A percentile compares a stretch with the other conserved stretches of the same genome.
Evolutionary conservation across 2,797 vertebrate genomes (phyloP).

Genomic region (Enteromius radiatus): DNA sequence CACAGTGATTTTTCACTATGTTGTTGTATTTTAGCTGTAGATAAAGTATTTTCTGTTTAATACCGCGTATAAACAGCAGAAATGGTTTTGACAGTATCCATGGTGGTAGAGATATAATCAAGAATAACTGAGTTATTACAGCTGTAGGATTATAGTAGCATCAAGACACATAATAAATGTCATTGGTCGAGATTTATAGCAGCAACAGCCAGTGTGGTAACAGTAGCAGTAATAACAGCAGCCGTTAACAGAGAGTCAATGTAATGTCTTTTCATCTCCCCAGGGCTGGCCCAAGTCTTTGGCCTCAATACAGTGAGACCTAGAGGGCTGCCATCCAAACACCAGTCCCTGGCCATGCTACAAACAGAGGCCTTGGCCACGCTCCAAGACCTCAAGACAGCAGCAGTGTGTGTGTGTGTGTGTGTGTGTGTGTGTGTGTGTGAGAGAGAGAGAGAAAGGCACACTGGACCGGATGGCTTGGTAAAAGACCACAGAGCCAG

Average conservation of each 20-base stretch:
- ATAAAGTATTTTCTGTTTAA: neutral
- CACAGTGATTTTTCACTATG: neutral
- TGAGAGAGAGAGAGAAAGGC: slow-evolving; percentile 8
- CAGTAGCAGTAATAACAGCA: slow-evolving; percentile 10
- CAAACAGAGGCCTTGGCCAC: slow-evolving; percentile 40
- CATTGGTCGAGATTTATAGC: neutral
- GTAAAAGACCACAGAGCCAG: slow-evolving; percentile 48
- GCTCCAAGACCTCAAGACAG: slow-evolving; percentile 47
- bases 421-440: neutral
- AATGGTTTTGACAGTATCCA: neutral
- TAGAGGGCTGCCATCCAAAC: slow-evolving; percentile 55
- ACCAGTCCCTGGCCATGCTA: slow-evolving; percentile 56
- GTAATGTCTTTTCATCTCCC: slow-evolving; percentile 43
- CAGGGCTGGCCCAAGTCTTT: slow-evolving; percentile 44
- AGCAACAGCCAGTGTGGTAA: slow-evolving; percentile 1
- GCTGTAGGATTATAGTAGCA: neutral
- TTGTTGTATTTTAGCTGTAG: neutral
- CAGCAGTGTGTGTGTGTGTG: slow-evolving; percentile 29
- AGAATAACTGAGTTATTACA: neutral
- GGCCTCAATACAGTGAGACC: slow-evolving; percentile 49
- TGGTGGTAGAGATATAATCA: neutral
- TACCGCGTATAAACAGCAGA: neutral
- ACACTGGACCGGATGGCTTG: slow-evolving; percentile 51
- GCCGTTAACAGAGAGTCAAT: slow-evolving; percentile 26
- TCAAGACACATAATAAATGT: slow-evolving; percentile 8